phyloP scores from a whole-genome alignment of 1,140 invertebrate genomes.

The Papilio dardanus region DNA sequence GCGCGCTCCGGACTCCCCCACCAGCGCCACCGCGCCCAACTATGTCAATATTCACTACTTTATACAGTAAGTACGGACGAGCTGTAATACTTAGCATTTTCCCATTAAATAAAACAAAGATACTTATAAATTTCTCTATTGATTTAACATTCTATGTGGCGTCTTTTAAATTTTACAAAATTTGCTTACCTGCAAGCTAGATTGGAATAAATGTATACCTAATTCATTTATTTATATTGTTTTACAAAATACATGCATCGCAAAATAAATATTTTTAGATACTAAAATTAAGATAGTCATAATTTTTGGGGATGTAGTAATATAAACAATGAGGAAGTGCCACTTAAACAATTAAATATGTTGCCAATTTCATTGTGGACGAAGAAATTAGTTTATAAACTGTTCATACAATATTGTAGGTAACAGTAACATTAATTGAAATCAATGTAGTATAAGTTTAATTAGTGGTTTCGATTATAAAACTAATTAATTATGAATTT shows the following conservation, averaged over 20 bases:
- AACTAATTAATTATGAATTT: constrained; percentile 5
- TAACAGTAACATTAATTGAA: background rate
- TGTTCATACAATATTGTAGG: background rate
- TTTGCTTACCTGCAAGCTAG: too few relatives aligned
- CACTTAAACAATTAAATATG: constrained; percentile 9
- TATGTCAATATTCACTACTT: constrained; percentile 96
- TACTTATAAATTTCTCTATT: too few relatives aligned
- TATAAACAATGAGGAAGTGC: constrained; percentile 15
- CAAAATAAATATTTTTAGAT: background rate
- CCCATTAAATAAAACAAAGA: too few relatives aligned
- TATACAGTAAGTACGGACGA: constrained; percentile 85
- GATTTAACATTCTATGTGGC: too few relatives aligned
- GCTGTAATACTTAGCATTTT: background rate
- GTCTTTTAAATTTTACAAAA: too few relatives aligned
- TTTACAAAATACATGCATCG: background rate
- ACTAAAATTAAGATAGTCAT: constrained; percentile 1
- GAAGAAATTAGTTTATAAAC: constrained; percentile 11
- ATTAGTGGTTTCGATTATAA: background rate
- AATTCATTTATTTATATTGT: too few relatives aligned
- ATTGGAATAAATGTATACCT: too few relatives aligned
- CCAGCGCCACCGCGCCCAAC: constrained; percentile 87
- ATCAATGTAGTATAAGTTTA: background rate
- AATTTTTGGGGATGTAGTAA: constrained; percentile 3
- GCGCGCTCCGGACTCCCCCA: constrained; percentile 87
- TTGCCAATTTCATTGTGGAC: background rate